Base-by-base conservation (phyloP, 2,797 vertebrate genomes). In the Mallotus villosus region DNA sequence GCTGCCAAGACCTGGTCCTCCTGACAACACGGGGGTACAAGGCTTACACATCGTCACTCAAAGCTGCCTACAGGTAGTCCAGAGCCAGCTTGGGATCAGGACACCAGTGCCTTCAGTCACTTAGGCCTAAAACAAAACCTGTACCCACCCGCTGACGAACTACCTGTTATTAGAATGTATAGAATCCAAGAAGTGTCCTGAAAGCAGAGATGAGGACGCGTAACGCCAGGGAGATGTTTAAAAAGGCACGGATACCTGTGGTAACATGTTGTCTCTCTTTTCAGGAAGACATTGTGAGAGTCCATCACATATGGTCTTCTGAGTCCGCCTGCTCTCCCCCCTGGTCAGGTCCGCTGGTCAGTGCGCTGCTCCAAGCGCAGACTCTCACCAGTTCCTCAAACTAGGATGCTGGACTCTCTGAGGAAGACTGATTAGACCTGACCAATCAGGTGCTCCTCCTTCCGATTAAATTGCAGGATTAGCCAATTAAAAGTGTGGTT, bases 191-290 rank as follows among this genome's bases (percentile, higher is more conserved):
- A 46, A 46, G 41, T 46, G 41, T 46, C 41, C 41, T 14, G 22
- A 22, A 19, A 58, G 22, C 8, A 22, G 19, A 22, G 22, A 58
- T 21, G 27, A 29, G 27, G 27, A 46, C 2, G 41, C 41, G 41
- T 46, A 11, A 21, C 53, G 5, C 53, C 6, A 7, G 14, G 22
- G 0, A 58, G 55, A n/a, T 58, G 8, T 58, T 58, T n/a, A 57
- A 21, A 57, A 19, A n/a, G 6, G 11, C 37, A 41, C 2, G 37
- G 37, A 60, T 53, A 74, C 81, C 78, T 81, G 70, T 80, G 6
- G 34, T 64, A 78, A 71, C 79, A 80, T 77, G 72, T 37, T 19
- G 41, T 63, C 74, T 46, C 41, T 55, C 68, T 74, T 24, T 58
- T 70, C 17, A 29, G 34, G 37, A 57, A n/a, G 24, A 27, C 68